Percentiles rank a stretch among this genome's conserved stretches.
Conservation (phyloP, 2,888 invertebrate species). For the Xestoiulus laeticollis region DNA sequence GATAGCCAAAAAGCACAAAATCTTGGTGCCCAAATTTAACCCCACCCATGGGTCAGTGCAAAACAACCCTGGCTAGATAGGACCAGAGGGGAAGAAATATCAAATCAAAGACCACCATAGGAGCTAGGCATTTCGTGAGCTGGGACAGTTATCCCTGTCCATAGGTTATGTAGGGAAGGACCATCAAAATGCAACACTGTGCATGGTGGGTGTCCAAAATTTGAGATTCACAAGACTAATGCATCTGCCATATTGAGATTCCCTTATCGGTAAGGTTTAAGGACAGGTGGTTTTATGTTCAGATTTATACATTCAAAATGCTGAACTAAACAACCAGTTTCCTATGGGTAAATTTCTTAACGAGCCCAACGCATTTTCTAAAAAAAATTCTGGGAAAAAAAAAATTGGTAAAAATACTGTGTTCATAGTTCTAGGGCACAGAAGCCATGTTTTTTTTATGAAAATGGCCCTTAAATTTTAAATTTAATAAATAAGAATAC, state of each 20-base stretch:
- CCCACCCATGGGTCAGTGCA: conserved; percentile 9
- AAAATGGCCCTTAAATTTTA: too few species aligned
- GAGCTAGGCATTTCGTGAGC: not conserved
- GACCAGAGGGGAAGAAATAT: not conserved
- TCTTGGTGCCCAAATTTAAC: not conserved
- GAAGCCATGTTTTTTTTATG: too few species aligned
- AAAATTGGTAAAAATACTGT: too few species aligned
- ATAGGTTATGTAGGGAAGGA: not conserved
- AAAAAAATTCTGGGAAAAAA: too few species aligned
- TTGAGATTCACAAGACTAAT: not conserved
- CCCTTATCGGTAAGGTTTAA: too few species aligned
- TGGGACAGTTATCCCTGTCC: not conserved
- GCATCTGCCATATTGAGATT: not conserved
- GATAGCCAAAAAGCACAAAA: not conserved
- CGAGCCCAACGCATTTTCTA: too few species aligned
- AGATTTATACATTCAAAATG: not conserved
- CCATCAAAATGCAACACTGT: not conserved
- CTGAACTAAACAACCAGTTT: too few species aligned
- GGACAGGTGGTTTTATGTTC: not conserved
- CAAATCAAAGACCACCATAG: not conserved
- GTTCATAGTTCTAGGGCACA: too few species aligned
- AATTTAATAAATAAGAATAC: too few species aligned
- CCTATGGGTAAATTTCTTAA: too few species aligned
- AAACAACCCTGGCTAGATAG: not conserved
- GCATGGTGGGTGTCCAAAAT: not conserved